Conservation (phyloP, 2,113 vertebrate genomes). For the Podiceps cristatus region DNA sequence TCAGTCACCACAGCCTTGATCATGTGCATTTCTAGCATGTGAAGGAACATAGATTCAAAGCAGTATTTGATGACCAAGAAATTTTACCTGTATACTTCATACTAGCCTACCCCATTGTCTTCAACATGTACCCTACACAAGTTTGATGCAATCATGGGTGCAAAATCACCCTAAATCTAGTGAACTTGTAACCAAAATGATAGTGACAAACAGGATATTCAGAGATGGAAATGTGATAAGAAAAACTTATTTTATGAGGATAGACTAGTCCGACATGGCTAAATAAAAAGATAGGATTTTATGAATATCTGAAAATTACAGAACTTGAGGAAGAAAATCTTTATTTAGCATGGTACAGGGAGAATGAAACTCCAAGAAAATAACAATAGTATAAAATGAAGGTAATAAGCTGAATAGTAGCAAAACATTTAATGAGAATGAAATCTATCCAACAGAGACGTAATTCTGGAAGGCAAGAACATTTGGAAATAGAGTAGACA, state of each 20-base stretch:
- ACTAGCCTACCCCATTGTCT: not conserved
- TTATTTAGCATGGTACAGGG: not conserved
- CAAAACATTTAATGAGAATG: not conserved
- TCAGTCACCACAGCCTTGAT: not conserved
- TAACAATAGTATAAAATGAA: not conserved
- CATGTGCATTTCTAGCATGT: not conserved
- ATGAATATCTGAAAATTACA: not conserved
- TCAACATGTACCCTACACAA: not conserved
- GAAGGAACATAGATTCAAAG: not conserved
- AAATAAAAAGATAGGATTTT: not conserved
- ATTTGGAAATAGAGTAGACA: not conserved
- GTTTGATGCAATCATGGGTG: not conserved
- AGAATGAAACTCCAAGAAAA: not conserved
- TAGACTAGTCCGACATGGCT: not conserved
- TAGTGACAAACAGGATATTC: not conserved
- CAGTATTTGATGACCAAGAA: not conserved
- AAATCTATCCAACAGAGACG: not conserved
- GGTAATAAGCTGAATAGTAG: not conserved
- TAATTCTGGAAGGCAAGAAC: not conserved
- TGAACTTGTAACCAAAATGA: not conserved
- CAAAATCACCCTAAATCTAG: not conserved
- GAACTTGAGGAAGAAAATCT: not conserved
- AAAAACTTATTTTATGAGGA: not conserved
- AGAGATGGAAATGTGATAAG: not conserved
- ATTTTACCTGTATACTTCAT: not conserved